Evolutionary conservation across 1,140 invertebrate species (phyloP).

Genomic region (Formica selysi): DNA sequence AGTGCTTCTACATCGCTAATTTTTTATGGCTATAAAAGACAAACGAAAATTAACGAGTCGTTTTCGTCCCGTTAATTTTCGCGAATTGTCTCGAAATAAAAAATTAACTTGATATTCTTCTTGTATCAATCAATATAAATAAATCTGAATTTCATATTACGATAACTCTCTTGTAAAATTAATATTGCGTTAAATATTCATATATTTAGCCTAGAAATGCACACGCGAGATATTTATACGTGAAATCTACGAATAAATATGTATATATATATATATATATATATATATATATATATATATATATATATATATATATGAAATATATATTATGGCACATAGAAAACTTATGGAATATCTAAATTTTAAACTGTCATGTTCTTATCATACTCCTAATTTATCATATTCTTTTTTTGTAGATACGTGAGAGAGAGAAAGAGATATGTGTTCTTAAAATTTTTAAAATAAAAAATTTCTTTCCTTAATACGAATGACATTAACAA

Average conservation of each 20-base stretch:
- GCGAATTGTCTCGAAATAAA: neutral
- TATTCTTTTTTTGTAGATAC: neutral
- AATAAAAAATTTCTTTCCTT: neutral
- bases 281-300: neutral
- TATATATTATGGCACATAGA: neutral
- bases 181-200: neutral
- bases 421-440: too few relatives aligned
- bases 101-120: conserved; percentile 11
- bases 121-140: neutral
- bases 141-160: neutral
- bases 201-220: neutral
- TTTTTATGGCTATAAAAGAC: neutral
- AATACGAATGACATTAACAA: neutral
- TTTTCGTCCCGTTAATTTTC: neutral
- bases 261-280: neutral
- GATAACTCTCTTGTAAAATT: neutral
- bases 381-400: neutral
- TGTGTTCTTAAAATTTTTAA: neutral
- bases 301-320: neutral
- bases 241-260: neutral
- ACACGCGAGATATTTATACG: neutral
- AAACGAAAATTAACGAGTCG: neutral
- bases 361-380: neutral
- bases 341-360: neutral
- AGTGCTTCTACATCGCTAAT: neutral